Conservation (phyloP, 2,888 invertebrate species). For the Penaeus monodon region DNA sequence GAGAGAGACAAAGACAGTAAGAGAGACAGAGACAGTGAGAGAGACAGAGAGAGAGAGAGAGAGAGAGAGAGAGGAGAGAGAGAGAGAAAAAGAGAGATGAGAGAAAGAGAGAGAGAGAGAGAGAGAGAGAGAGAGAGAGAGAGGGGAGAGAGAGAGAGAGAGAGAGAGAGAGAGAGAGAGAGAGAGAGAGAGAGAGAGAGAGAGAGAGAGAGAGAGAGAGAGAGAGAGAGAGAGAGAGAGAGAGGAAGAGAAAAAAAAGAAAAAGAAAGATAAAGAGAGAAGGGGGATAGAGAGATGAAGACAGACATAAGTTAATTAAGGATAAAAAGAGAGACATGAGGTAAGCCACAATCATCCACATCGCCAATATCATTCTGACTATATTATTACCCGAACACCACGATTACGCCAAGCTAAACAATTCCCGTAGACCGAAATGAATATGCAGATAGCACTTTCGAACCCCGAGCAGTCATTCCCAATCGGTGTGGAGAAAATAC, state of each 20-base stretch:
- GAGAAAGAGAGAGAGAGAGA: too few relatives aligned
- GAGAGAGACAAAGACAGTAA: slow-evolving; percentile 4
- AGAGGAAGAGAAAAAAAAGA: not conserved
- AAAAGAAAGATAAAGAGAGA: slow-evolving; percentile 5
- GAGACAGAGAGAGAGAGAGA: slow-evolving; percentile 4
- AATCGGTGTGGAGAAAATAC: too few relatives aligned
- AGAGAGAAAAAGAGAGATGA: not conserved
- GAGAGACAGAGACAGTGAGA: too few relatives aligned
- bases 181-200: slow-evolving; percentile 15
- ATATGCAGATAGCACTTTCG: too few relatives aligned
- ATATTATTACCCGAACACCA: too few relatives aligned
- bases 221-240: slow-evolving; percentile 18
- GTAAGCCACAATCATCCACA: not conserved
- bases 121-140: too few relatives aligned
- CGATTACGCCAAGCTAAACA: too few relatives aligned
- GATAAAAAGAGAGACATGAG: not conserved
- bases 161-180: slow-evolving; percentile 13
- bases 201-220: slow-evolving; percentile 15
- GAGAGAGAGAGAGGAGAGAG: slow-evolving; percentile 4
- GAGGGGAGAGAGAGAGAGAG: slow-evolving; percentile 6
- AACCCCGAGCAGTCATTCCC: too few relatives aligned
- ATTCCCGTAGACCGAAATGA: too few relatives aligned
- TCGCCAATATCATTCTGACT: not conserved
- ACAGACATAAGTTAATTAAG: not conserved
- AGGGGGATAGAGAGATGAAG: not conserved